Evolutionary conservation across 1,140 invertebrate genomes (phyloP), one percentile per base, ranked within the genome.

Genomic region (Plodia interpunctella): DNA sequence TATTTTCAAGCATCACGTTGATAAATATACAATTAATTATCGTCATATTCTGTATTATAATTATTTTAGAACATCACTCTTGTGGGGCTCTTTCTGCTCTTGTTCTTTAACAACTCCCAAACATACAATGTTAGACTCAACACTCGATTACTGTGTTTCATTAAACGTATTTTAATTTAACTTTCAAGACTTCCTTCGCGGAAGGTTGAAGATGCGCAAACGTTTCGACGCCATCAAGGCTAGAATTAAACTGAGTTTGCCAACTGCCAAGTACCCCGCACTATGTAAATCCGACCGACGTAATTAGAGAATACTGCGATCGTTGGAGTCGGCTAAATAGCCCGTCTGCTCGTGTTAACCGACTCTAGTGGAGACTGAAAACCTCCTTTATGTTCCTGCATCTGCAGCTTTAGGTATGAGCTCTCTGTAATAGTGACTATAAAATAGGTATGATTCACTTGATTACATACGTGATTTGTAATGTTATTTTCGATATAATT

Each of bases 81-180:
- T 72, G 74, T 72, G 68, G 72, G 70, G 65, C 78, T 74, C 76
- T 79, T 72, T 68, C 74, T 70, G 68, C 76, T 80, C 72, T 80
- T 78, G 74, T 79, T 80, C 71, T 85, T 86, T 84, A 83, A 83
- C 76, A 76, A 62, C 73, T 72, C 76, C 78, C 77, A 80, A 84
- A 80, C 65, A 68, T 72, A 73, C 67, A 62, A 61, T 32, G 38
- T 44, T 44, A 44, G 13, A 44, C 13, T 44, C 1, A 44, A 9
- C 11, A 5, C 11, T 38, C 35, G 11, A n/a, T 44, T 15, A 10
- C 38, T 0, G 6, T 2, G 10, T 44, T 15, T 15, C 9, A 44
- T 44, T 44, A 15, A 3, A 28, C 49, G 52, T 59, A 60, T 49
- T 35, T 65, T 50, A 21, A 56, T 66, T 62, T 57, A 57, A 60